phyloP scores from a whole-genome alignment of 2,113 vertebrate genomes.

The Podiceps cristatus region DNA sequence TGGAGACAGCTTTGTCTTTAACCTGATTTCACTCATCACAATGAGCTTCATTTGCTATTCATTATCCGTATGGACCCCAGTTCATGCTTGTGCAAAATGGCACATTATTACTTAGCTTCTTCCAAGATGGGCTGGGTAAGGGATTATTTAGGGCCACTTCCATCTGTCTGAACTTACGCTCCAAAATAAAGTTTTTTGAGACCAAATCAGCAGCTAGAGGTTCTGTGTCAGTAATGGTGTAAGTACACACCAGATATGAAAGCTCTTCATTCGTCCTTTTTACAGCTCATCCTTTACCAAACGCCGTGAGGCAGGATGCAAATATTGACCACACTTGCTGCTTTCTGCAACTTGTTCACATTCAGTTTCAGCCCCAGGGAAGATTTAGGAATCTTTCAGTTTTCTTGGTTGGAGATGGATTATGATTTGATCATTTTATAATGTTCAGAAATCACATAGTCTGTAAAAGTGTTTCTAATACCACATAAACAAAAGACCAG shows the following conservation, averaged over 20 bases:
- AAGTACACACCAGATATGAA: background rate
- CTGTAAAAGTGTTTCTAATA: background rate
- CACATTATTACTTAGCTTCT: background rate
- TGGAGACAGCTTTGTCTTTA: background rate
- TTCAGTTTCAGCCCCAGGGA: background rate
- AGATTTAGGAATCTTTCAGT: background rate
- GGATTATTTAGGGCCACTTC: background rate
- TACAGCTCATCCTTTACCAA: background rate
- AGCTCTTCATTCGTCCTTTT: background rate
- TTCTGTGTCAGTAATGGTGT: background rate
- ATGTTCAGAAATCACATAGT: fast-evolving
- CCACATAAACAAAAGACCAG: background rate
- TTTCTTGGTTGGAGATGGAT: background rate
- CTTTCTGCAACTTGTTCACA: background rate
- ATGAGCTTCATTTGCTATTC: background rate
- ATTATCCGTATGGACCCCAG: background rate
- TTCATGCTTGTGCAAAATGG: background rate
- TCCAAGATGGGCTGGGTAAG: background rate
- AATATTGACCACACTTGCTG: background rate
- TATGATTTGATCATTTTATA: background rate
- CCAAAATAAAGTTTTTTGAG: background rate
- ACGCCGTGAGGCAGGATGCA: too few species aligned
- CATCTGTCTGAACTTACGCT: background rate
- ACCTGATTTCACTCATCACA: background rate
- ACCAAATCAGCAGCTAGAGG: background rate